phyloP scores from a whole-genome alignment of 1,140 invertebrate species.

The Myzus persicae region DNA sequence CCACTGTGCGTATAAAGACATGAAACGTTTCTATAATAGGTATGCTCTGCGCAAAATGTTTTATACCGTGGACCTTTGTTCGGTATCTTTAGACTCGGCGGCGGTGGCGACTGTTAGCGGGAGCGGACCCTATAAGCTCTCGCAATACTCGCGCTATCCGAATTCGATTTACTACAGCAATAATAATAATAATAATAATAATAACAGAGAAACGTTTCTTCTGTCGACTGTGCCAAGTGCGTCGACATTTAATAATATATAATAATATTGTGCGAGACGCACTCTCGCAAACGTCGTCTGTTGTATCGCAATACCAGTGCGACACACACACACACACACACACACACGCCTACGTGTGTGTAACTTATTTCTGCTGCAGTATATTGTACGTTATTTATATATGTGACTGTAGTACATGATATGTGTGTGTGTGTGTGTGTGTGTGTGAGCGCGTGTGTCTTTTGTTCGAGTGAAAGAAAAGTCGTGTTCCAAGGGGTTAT shows the following conservation, averaged over 20 bases:
- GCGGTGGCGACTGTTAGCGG: not conserved
- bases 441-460: not conserved
- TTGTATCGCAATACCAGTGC: not conserved
- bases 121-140: not conserved
- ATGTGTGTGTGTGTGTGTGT: not conserved
- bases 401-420: not conserved
- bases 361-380: not conserved
- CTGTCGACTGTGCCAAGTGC: not conserved
- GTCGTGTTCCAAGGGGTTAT: constrained; percentile 38
- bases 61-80: not conserved
- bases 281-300: not conserved
- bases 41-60: not conserved
- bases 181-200: not conserved
- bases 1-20: not conserved
- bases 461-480: constrained; percentile 42
- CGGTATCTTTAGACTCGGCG: not conserved
- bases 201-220: not conserved
- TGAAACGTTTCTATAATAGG: not conserved
- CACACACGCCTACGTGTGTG: not conserved
- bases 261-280: not conserved
- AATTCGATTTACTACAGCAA: not conserved
- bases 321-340: not conserved
- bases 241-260: not conserved
- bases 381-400: not conserved
- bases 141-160: not conserved